Conservation (phyloP, 2,797 vertebrate species). For the Orestias chungarensis region DNA sequence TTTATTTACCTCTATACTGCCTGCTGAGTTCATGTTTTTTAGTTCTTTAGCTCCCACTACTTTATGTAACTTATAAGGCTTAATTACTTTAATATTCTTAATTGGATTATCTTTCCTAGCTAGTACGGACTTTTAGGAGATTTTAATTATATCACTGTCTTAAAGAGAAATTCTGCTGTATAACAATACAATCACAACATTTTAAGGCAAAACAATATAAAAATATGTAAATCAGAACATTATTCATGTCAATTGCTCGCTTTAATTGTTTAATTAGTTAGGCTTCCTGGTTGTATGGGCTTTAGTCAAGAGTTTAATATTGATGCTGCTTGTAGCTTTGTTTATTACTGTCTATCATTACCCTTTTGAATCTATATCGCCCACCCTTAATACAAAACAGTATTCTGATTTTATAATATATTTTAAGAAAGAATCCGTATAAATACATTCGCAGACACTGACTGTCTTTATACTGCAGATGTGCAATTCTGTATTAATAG, state of each 20-base stretch:
- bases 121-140: background rate
- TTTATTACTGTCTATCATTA: too few species aligned
- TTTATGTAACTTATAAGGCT: too few species aligned
- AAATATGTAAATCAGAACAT: background rate
- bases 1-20: background rate
- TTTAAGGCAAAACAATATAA: background rate
- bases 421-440: background rate
- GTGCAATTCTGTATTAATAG: background rate
- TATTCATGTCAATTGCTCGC: background rate
- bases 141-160: background rate
- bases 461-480: background rate
- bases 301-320: background rate
- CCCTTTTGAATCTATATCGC: too few species aligned
- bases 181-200: background rate
- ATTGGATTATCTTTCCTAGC: background rate
- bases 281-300: background rate
- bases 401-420: background rate
- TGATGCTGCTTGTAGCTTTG: background rate
- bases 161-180: background rate
- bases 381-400: background rate
- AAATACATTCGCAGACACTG: background rate
- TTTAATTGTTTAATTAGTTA: background rate
- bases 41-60: background rate
- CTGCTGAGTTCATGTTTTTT: background rate
- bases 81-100: too few species aligned